Base-by-base conservation (phyloP, 2,797 vertebrate genomes). In the Gambusia yucatana region DNA sequence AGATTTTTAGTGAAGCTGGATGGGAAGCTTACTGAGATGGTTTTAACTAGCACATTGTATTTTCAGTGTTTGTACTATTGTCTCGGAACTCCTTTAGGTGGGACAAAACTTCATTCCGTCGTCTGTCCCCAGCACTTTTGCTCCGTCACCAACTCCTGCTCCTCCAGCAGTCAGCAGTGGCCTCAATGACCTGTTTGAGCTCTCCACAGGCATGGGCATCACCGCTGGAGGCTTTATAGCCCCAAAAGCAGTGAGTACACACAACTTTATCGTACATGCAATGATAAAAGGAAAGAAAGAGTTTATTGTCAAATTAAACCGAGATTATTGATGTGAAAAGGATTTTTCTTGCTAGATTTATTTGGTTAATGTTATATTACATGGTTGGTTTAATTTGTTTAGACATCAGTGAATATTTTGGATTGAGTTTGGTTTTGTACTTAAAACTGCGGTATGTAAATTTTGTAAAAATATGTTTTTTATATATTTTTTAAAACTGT, bases 21-120 rank as follows among this genome's bases (percentile, higher is more conserved):
- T 2, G n/a, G 6, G 25, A 71, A 39, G 30, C 17, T 48, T 4
- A 1, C 6, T 52, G 7, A 57, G 72, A 46, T 39, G 0, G 3
- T 8, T 1, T 7, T 69, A 13, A 30, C 48, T 77, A 9, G 74
- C 7, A 47, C 10, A 47, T 4, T 79, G 55, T 79, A 6, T 78
- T 48, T 25, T 74, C 4, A 75, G 39, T 76, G 30, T 82, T 13
- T 81, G 44, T 75, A 25, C 82, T 43, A 78, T 33, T 86, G 47
- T 81, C 17, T 47, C 30, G 47, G 79, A 28, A 78, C 30, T 57
- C 6, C 30, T 73, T 22, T 87, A 99, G 98, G 98, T 99, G 85
- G 98, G 98, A 55, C 98, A 99, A 83, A 98, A 98, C 91, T 99
- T 98, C 93, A 98, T 99, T 82, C 98, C 98, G 0, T 97, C 98